These are phyloP conservation scores for Cantharis lateralis DNA, from an alignment of 2,888 invertebrate species.

Conservation along the genomic window DNA sequence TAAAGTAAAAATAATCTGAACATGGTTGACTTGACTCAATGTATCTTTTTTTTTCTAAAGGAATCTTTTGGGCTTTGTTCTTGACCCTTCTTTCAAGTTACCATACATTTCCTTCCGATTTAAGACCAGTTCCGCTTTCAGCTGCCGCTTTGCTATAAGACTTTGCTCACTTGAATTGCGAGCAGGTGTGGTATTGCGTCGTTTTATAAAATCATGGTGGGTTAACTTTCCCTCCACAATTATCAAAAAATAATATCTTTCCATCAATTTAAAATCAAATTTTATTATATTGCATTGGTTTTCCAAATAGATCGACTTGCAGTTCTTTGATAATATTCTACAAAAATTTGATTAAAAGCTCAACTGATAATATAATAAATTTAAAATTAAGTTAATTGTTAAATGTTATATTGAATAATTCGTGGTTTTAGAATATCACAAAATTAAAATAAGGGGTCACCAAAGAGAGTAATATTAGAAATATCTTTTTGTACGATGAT, in stretches of 20 bases:
- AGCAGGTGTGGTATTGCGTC: slow-evolving; percentile 29
- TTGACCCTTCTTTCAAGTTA: slow-evolving; percentile 25
- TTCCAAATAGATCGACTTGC: not conserved
- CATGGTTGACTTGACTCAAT: slow-evolving; percentile 3
- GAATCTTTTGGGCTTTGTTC: slow-evolving; percentile 20
- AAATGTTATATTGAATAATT: no score
- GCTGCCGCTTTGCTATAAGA: slow-evolving; percentile 17
- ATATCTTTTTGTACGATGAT: no score
- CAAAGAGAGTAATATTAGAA: no score
- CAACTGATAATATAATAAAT: no score
- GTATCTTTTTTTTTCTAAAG: slow-evolving; percentile 2
- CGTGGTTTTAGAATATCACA: no score
- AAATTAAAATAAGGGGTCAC: no score
- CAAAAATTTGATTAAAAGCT: not conserved
- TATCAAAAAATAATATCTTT: not conserved
- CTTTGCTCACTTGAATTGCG: slow-evolving; percentile 14
- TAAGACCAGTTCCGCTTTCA: slow-evolving; percentile 33
- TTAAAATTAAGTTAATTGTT: no score
- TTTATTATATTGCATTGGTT: not conserved
- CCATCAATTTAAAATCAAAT: not conserved
- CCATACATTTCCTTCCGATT: slow-evolving; percentile 30
- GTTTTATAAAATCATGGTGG: slow-evolving; percentile 8
- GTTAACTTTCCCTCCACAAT: not conserved
- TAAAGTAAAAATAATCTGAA: slow-evolving; percentile 3
- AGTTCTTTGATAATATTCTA: not conserved